These are phyloP conservation scores for Scrobipalpa atriplicella DNA, from an alignment of 2,888 invertebrate genomes.

Conservation along the genomic window DNA sequence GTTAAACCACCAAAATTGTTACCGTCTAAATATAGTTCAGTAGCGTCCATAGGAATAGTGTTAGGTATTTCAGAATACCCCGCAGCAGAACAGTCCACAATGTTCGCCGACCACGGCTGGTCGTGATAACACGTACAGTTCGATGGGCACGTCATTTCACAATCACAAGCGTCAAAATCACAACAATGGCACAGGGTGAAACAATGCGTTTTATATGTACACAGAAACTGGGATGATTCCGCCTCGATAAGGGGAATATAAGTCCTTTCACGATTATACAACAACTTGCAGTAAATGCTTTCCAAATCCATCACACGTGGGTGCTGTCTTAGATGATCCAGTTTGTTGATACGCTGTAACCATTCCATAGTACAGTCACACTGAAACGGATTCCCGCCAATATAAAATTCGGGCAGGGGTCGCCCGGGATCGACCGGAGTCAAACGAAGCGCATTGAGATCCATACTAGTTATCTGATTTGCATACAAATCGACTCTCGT, in stretches of 20 bases:
- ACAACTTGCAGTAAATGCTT: constrained; percentile 93
- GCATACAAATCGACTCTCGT: constrained; percentile 96
- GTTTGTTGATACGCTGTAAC: constrained; percentile 94
- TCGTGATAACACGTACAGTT: constrained; percentile 98
- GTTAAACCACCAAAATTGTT: constrained; percentile 94
- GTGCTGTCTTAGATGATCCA: constrained; percentile 92
- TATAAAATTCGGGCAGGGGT: constrained; percentile 93
- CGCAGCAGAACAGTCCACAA: constrained; percentile 94
- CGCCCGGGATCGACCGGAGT: constrained; percentile 90
- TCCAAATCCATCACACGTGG: constrained; percentile 96
- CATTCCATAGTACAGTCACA: constrained; percentile 98
- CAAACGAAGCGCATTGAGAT: constrained; percentile 93
- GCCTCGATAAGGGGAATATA: constrained; percentile 94
- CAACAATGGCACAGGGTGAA: constrained; percentile 98
- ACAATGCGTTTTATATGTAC: constrained; percentile 96
- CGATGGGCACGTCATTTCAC: constrained; percentile 97
- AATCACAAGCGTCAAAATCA: constrained; percentile 98
- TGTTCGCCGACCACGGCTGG: constrained; percentile 95
- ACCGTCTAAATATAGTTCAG: constrained; percentile 96
- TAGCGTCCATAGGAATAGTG: constrained; percentile 97
- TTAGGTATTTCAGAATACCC: constrained; percentile 92
- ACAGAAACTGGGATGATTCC: constrained; percentile 94
- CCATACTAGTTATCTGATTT: constrained; percentile 95
- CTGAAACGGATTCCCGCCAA: constrained; percentile 96
- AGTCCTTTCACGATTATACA: constrained; percentile 92